Conservation (phyloP, 2,888 invertebrate species). For the Clistopyga incitator region DNA sequence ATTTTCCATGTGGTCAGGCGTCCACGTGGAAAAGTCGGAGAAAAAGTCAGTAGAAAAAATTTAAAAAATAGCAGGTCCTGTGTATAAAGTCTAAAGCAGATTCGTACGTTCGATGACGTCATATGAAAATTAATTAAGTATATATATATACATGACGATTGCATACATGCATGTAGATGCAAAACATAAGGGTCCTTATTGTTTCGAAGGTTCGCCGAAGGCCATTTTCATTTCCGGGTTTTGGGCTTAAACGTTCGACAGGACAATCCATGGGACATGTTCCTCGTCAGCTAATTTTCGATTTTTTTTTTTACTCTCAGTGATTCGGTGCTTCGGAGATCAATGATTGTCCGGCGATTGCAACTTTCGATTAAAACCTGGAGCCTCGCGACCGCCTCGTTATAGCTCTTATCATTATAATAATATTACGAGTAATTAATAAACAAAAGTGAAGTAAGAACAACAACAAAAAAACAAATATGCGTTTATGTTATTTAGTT, state of each 20-base stretch:
- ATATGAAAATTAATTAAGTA: constrained; percentile 8
- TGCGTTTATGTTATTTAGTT: constrained; percentile 84
- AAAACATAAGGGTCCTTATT: constrained; percentile 1
- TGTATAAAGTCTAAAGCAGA: neutral
- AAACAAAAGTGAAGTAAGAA: constrained; percentile 75
- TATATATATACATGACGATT: neutral
- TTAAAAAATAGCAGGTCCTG: neutral
- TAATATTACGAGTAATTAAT: constrained; percentile 78
- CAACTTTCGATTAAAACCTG: constrained; percentile 30
- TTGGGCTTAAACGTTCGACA: neutral
- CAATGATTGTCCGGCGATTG: neutral
- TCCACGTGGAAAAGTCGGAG: neutral
- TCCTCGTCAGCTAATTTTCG: neutral
- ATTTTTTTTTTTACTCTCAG: no score
- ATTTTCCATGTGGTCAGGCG: constrained; percentile 9
- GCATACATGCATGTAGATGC: constrained; percentile 10
- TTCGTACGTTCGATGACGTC: neutral
- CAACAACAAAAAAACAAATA: constrained; percentile 75
- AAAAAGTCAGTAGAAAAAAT: neutral
- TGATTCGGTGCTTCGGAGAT: neutral
- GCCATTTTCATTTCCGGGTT: neutral
- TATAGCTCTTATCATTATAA: constrained; percentile 81
- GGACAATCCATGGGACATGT: neutral
- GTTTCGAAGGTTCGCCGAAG: constrained; percentile 22
- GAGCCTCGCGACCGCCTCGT: constrained; percentile 69